Evolutionary conservation across 2,113 vertebrate genomes (phyloP).

Genomic region (Lasiurus cinereus): DNA sequence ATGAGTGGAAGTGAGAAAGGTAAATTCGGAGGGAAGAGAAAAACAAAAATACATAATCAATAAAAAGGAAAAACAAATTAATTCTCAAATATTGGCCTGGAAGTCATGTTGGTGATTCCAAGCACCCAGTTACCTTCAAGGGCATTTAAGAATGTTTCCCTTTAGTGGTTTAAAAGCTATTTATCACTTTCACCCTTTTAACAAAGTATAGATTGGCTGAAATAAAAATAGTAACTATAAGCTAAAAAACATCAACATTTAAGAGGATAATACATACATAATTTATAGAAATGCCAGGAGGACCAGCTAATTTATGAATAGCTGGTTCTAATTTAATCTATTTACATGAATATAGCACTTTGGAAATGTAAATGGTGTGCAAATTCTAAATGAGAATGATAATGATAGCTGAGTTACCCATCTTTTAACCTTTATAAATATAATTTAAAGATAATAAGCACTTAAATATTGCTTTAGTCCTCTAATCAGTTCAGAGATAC

Average conservation of each 20-base stretch:
- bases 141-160: slow-evolving; percentile 44
- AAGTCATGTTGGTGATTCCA: background rate
- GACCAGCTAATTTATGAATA: slow-evolving; percentile 44
- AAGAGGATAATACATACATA: slow-evolving; percentile 57
- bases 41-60: background rate
- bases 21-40: background rate
- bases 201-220: slow-evolving; percentile 17
- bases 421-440: slow-evolving; percentile 77
- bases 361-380: slow-evolving; percentile 66
- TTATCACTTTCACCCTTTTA: slow-evolving; percentile 57
- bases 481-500: slow-evolving; percentile 72
- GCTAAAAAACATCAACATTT: slow-evolving; percentile 69
- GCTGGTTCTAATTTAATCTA: too few relatives aligned
- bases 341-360: slow-evolving; percentile 59
- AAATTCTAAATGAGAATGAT: slow-evolving; percentile 71
- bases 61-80: slow-evolving; percentile 14
- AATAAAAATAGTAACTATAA: slow-evolving; percentile 67
- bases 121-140: background rate
- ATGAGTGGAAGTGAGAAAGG: background rate
- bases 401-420: slow-evolving; percentile 66
- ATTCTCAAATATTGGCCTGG: background rate
- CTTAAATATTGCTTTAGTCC: slow-evolving; percentile 71
- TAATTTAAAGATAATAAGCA: slow-evolving; percentile 79
- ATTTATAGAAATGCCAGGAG: slow-evolving; percentile 66
- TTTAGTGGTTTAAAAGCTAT: slow-evolving; percentile 31